Base-by-base conservation (phyloP, 2,888 invertebrate species). In the Cheilosia soror region DNA sequence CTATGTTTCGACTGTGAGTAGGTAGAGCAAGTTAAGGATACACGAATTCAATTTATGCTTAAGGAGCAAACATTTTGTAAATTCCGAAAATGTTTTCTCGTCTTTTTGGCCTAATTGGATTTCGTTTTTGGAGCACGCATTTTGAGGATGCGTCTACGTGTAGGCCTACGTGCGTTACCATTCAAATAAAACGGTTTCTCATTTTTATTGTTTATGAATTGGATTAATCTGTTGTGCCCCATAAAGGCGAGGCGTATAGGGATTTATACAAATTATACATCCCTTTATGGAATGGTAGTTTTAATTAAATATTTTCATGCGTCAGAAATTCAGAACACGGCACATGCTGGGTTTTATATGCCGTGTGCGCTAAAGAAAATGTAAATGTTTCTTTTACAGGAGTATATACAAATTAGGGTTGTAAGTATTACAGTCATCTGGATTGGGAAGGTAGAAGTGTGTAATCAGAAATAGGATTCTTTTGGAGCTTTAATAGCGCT, bases 41-140 rank as follows among this genome's bases (percentile, higher is more conserved):
- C 68, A 75, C 66, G 47, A 80, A 80, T 75, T 80, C 75, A 80
- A 80, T 80, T 75, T 62, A 68, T 80, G 75, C 75, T 68, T 53
- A 62, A 62, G 60, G 66, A 73, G 60, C 51, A 20, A 68, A 25
- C 75, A 31, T 72, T 65, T 79, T 79, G 72, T 57, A 72, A 72
- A 79, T 79, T 79, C 72, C 78, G 42, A 65, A 79, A 78, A 78
- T 78, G 78, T 79, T 79, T 65, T 29, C 65, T 71, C 65, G 58
- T 72, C 78, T 79, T 79, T 72, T 79, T 65, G 72, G 72, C 63
- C 58, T 79, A 79, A 72, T 79, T 79, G 78, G 72, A 72, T 79
- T 79, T 79, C 58, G 72, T 51, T 72, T 37, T 72, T 58, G 55
- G 15, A 33, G 58, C 60, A 79, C 72, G 72, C 78, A 65, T 51